These are phyloP conservation scores for Zaprionus inermis DNA, from an alignment of 1,140 invertebrate species.

Conservation along the genomic window DNA sequence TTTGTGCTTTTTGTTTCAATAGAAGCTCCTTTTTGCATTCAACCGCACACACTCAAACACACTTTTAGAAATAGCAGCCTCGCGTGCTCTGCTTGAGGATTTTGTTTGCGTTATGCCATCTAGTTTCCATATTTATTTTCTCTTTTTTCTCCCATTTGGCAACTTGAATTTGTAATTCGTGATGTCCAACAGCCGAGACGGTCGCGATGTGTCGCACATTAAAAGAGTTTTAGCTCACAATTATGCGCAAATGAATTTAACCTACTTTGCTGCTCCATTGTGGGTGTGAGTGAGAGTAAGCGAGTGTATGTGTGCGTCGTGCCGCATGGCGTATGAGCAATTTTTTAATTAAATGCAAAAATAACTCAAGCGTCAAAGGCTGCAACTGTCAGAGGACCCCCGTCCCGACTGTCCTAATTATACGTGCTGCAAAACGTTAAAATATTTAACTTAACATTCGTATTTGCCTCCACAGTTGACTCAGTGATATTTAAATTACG, in stretches of 20 bases:
- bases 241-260: slow-evolving; percentile 41
- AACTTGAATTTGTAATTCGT: slow-evolving; percentile 25
- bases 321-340: slow-evolving; percentile 31
- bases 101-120: background rate
- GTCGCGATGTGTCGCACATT: slow-evolving; percentile 14
- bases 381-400: slow-evolving; percentile 18
- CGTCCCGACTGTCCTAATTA: slow-evolving; percentile 5
- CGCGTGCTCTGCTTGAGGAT: slow-evolving; percentile 11
- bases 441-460: slow-evolving; percentile 12
- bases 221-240: slow-evolving; percentile 20
- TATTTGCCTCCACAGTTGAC: slow-evolving; percentile 11
- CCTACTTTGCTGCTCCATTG: slow-evolving; percentile 26
- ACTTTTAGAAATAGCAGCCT: slow-evolving; percentile 9
- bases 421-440: background rate
- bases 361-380: slow-evolving; percentile 25
- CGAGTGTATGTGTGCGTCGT: background rate
- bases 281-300: background rate
- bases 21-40: slow-evolving; percentile 25
- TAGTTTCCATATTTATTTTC: background rate
- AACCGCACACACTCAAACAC: background rate
- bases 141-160: slow-evolving; percentile 1
- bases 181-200: slow-evolving; percentile 10
- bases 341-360: slow-evolving; percentile 44
- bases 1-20: slow-evolving; percentile 14
- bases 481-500: slow-evolving; percentile 1